Base-by-base conservation (phyloP, 2,888 invertebrate genomes). In the Leptogaster cylindrica region DNA sequence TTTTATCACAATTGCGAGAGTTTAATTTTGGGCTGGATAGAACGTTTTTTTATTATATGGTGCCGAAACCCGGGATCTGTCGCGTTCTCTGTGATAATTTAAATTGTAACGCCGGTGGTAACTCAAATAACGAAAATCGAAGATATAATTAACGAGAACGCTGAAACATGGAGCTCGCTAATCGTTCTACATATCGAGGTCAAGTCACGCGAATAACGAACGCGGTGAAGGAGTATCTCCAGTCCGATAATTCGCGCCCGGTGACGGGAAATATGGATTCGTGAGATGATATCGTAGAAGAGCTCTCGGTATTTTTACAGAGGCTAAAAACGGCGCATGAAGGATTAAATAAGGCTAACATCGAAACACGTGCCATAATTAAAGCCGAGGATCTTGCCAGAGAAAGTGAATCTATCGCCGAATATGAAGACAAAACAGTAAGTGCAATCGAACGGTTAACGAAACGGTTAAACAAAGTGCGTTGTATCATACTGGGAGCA, bases 81-180 rank as follows among this genome's bases (percentile, higher is more conserved):
- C n/a, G n/a, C n/a, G n/a, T n/a, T n/a, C n/a, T n/a, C n/a, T n/a
- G n/a, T n/a, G n/a, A n/a, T n/a, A n/a, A n/a, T n/a, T n/a, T n/a
- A n/a, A n/a, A n/a, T n/a, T n/a, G n/a, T n/a, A n/a, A n/a, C n/a
- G n/a, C n/a, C n/a, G n/a, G n/a, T n/a, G n/a, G n/a, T n/a, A n/a
- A n/a, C n/a, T n/a, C n/a, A n/a, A n/a, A n/a, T n/a, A n/a, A n/a
- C n/a, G n/a, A n/a, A n/a, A n/a, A n/a, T n/a, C n/a, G n/a, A n/a
- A n/a, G n/a, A n/a, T n/a, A n/a, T n/a, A n/a, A n/a, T n/a, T n/a
- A n/a, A n/a, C n/a, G n/a, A n/a, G n/a, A n/a, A n/a, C n/a, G n/a
- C n/a, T n/a, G n/a, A n/a, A 46, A 18, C 5, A 65, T 41, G 51
- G 27, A 51, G 41, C n/a, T 36, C 27, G 55, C 25, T 18, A 66